Evolutionary conservation across 2,797 vertebrate species (phyloP), one percentile per base, ranked within the genome.

Genomic region (Malurus leucopterus): DNA sequence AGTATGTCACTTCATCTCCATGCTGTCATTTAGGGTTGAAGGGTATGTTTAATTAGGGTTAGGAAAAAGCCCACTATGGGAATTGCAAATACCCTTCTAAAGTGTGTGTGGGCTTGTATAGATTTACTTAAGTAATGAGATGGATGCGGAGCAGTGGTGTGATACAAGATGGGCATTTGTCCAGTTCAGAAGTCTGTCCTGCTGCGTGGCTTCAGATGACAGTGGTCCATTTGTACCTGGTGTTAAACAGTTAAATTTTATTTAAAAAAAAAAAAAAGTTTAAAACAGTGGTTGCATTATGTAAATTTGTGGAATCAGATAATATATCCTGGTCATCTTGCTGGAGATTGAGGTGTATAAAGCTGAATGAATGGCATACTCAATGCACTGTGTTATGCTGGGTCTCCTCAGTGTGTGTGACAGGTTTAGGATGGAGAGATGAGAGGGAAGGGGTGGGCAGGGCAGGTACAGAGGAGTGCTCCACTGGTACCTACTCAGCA

Each of bases 311-410:
- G 23, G 69, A 84, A 47, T 9, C 0, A 3, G 20, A 6, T 77
- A 20, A 38, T 26, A 34, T 4, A 41, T 41, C 10, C 41, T 21
- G 6, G 29, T 74, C 9, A 8, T 34, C 22, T 63, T 62, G 41
- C 44, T 83, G 79, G 50, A 61, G 81, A 47, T 9, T 7, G 53
- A 43, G 34, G 51, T 15, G 5, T 44, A 21, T 6, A 11, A 53
- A 53, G 26, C 40, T n/a, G 29, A 36, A 46, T 34, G 58, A 55
- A 40, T 27, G 58, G 6, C 8, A 27, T 2, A 1, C 4, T 19
- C 19, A 12, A 2, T 43, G 34, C n/a, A 2, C 0, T n/a, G 24
- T 11, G 12, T 32, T 50, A 0, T 24, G 7, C 43, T 64, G 27
- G 11, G 3, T 61, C 23, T 77, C 24, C 30, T 83, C 0, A 0